Conservation (phyloP, 2,113 vertebrate species). For the Thamnophis sirtalis region DNA sequence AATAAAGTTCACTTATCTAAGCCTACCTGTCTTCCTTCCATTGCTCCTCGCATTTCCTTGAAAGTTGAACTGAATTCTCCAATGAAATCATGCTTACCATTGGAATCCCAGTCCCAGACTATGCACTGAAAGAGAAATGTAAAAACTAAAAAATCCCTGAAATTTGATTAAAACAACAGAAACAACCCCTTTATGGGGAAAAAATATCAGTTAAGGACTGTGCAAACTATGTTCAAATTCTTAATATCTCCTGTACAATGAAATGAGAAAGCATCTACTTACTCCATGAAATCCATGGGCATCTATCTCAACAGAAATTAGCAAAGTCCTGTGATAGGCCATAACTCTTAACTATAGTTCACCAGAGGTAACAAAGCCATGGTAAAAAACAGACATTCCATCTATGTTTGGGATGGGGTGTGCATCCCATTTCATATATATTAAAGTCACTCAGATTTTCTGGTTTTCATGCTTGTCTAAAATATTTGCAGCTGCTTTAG, state of each 20-base stretch:
- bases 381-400: not conserved
- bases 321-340: not conserved
- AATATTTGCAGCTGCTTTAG: not conserved
- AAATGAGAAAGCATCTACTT: not conserved
- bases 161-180: not conserved
- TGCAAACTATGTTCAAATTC: not conserved
- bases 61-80: slow-evolving; percentile 91
- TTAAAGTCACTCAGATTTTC: not conserved
- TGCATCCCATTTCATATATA: not conserved
- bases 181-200: not conserved
- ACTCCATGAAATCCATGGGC: not conserved
- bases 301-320: not conserved
- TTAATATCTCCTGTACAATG: not conserved
- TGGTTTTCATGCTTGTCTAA: not conserved
- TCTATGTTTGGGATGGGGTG: not conserved
- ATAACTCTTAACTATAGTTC: not conserved
- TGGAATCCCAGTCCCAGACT: slow-evolving; percentile 99
- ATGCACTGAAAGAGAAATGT: slow-evolving; percentile 79
- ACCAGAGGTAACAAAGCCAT: not conserved
- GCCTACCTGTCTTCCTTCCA: slow-evolving; percentile 91
- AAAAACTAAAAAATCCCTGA: not conserved
- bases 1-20: not conserved
- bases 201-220: not conserved
- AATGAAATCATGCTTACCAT: slow-evolving; percentile 97
- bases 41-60: slow-evolving; percentile 93